A percentile compares a stretch with the other conserved stretches of the same genome.
phyloP scores from a whole-genome alignment of 53 echinoderm and acorn worm genomes.

The Zoroaster sp. region DNA sequence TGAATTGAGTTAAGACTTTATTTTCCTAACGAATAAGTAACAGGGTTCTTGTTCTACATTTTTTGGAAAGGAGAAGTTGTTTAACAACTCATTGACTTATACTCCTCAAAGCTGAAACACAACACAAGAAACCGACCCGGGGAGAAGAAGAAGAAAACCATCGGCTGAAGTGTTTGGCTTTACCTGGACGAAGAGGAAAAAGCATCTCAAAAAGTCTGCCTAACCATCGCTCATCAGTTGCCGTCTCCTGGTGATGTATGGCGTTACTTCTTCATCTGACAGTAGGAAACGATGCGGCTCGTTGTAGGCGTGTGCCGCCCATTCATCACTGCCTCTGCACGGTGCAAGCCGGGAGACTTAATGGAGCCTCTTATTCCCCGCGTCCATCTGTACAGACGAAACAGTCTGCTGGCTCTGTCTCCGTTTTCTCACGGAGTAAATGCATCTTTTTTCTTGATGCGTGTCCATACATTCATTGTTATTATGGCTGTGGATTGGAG shows the following conservation, averaged over 20 bases:
- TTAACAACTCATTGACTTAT: too few species aligned
- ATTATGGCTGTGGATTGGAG: too few species aligned
- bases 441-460: not conserved
- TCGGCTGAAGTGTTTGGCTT: slow-evolving; percentile 43
- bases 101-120: not conserved
- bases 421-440: not conserved
- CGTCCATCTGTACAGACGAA: slow-evolving; percentile 1
- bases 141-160: not conserved
- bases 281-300: slow-evolving; percentile 44
- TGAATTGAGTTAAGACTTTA: too few species aligned
- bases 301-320: slow-evolving; percentile 35
- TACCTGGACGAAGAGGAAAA: slow-evolving; percentile 28
- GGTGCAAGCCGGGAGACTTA: slow-evolving; percentile 16
- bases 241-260: slow-evolving; percentile 38
- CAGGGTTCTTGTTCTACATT: too few species aligned
- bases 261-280: slow-evolving; percentile 34
- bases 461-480: not conserved
- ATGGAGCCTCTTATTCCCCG: slow-evolving; percentile 11
- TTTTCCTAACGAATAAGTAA: too few species aligned
- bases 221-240: slow-evolving; percentile 24
- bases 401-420: not conserved
- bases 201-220: slow-evolving; percentile 17
- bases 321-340: slow-evolving; percentile 31
- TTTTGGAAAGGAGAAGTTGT: too few species aligned
- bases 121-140: not conserved